A percentile compares a stretch with the other conserved stretches of the same genome.
Evolutionary conservation across 2,888 invertebrate genomes (phyloP).

Genomic region (Melinaea marsaeus): DNA sequence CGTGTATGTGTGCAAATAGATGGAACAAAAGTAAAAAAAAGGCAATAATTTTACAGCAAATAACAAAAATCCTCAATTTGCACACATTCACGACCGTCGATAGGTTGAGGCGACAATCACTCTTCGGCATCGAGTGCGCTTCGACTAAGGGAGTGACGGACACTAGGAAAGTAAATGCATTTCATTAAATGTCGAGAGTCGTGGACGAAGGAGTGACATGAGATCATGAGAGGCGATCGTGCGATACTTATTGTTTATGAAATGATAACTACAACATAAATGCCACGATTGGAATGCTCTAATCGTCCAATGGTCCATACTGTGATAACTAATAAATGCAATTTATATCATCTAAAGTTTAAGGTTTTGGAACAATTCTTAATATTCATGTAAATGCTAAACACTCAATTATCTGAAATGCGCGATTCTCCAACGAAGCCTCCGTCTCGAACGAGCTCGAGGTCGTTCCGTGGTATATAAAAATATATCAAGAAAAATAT

Average conservation of each 20-base stretch:
- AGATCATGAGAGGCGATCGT: slow-evolving; percentile 30
- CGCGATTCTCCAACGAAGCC: slow-evolving; percentile 10
- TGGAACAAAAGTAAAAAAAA: not conserved
- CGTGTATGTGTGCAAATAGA: slow-evolving; percentile 22
- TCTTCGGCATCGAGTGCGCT: slow-evolving; percentile 76
- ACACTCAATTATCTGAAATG: not conserved
- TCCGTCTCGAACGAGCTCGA: slow-evolving; percentile 23
- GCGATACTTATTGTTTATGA: slow-evolving; percentile 14
- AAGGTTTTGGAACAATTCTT: not conserved
- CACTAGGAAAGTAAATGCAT: slow-evolving; percentile 53
- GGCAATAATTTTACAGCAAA: slow-evolving; percentile 21
- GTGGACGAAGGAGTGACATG: slow-evolving; percentile 32
- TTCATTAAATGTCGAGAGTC: slow-evolving; percentile 24
- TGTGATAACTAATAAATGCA: slow-evolving; percentile 48
- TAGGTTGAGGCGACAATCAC: slow-evolving; percentile 59
- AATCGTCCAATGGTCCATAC: slow-evolving; percentile 11
- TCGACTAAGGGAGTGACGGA: slow-evolving; percentile 70
- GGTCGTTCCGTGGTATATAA: slow-evolving; percentile 54
- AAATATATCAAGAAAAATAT: slow-evolving; percentile 72
- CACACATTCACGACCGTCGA: slow-evolving; percentile 31
- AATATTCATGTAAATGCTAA: slow-evolving; percentile 19
- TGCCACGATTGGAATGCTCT: slow-evolving; percentile 49
- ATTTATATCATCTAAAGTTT: slow-evolving; percentile 43
- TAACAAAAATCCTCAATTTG: slow-evolving; percentile 31
- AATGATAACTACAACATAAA: slow-evolving; percentile 40